Percentiles rank a stretch among this genome's conserved stretches.
These are phyloP conservation scores for Cynopterus brachyotis DNA, from an alignment of 2,113 vertebrate species.

Conservation along the genomic window DNA sequence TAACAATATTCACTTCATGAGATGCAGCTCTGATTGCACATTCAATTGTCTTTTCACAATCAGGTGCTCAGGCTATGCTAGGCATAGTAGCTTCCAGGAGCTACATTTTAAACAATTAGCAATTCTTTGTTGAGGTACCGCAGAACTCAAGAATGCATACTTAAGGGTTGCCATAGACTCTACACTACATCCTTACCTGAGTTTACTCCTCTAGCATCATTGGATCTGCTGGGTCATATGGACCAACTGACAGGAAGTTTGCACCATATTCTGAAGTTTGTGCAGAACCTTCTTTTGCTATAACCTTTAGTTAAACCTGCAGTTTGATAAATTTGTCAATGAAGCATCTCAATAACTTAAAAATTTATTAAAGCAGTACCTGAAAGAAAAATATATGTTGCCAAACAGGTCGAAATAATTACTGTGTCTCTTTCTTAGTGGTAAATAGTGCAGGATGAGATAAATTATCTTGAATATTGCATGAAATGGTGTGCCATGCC, in stretches of 20 bases:
- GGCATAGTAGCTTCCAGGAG: neutral
- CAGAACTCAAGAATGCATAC: neutral
- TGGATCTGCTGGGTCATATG: neutral
- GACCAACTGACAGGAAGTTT: neutral
- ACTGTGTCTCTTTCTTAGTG: neutral
- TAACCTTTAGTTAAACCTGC: neutral
- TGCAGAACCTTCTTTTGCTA: neutral
- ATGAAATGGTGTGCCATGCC: neutral
- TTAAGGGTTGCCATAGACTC: neutral
- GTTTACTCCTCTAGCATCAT: neutral
- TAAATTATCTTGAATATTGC: neutral
- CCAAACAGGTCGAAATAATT: neutral
- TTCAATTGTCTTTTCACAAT: neutral
- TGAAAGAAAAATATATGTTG: neutral
- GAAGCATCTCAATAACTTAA: neutral
- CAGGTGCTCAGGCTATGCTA: neutral
- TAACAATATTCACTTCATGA: neutral
- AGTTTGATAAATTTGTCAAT: neutral
- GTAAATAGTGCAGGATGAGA: neutral
- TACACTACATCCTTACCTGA: neutral
- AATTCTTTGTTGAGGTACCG: neutral
- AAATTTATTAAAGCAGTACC: neutral
- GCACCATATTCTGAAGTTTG: neutral
- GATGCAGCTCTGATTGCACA: neutral
- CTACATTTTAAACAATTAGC: neutral